Evolutionary conservation across 2,888 invertebrate species (phyloP), one percentile per base, ranked within the genome.

Genomic region (Agrotis clavis): DNA sequence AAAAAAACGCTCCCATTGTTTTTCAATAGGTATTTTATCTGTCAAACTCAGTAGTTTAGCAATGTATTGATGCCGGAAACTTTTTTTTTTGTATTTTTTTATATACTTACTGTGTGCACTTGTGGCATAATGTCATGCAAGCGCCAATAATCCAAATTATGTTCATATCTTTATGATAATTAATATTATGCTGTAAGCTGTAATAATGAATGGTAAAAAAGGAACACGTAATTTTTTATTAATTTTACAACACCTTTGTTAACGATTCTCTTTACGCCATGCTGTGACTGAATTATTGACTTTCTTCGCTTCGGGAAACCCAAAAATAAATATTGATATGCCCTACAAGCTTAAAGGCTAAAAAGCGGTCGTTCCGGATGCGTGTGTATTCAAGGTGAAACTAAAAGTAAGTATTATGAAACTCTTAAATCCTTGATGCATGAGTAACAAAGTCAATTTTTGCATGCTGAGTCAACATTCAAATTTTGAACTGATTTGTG

Each of bases 271-370:
- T 14, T 21, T 21, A 47, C 16, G 2, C 21, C 47, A 47, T 9
- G 21, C 75, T 25, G 53, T 53, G 45, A 16, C 16, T 47, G 2
- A 6, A 25, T 21, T n/a, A 25, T 35, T 48, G 14, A n/a, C 69
- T 68, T 56, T 71, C 35, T 25, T 50, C 50, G 16, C 19, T 76
- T 56, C 45, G 18, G 9, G 16, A 67, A 45, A 50, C 18, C 56
- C 48, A 56, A 45, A 57, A 57, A 50, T 14, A 21, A 25, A 68
- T 68, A 72, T 72, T 77, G 30, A 57, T 77, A 35, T 77, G 45
- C 13, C 72, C 48, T 76, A 69, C 56, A 57, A 35, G 13, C 57
- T 14, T 19, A 57, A 35, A 57, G 18, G 18, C 30, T 14, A 47
- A 68, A 56, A 77, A 13, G 21, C 56, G 21, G 0, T 0, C 18